A percentile compares a stretch with the other conserved stretches of the same genome.
phyloP scores from a whole-genome alignment of 1,140 invertebrate genomes.

The Coenobita brevimanus region DNA sequence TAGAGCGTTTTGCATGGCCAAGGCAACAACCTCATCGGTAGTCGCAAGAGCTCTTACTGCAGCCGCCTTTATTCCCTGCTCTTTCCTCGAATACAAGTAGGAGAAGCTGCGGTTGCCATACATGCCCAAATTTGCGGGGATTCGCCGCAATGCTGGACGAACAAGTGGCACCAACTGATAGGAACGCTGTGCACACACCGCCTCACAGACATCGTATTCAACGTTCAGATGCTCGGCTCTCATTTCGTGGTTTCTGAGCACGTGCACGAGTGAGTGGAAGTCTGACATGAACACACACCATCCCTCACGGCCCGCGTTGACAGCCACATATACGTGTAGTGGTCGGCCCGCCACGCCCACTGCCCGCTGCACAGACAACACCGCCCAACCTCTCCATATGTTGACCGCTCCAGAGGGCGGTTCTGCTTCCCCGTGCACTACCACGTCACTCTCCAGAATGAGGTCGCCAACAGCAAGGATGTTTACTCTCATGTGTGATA shows the following conservation, averaged over 20 bases:
- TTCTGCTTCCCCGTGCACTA: background rate
- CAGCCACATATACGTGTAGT: background rate
- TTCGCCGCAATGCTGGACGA: too few relatives aligned
- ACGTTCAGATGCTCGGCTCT: background rate
- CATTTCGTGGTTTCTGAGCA: background rate
- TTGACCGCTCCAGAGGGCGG: background rate
- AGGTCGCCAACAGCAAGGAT: too few relatives aligned
- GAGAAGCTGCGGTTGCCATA: background rate
- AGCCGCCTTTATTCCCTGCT: too few relatives aligned
- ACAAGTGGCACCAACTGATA: background rate
- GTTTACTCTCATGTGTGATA: too few relatives aligned
- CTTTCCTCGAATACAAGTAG: background rate
- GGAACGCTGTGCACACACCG: background rate
- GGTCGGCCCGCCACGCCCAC: too few relatives aligned
- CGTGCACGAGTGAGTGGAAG: slow-evolving; percentile 11
- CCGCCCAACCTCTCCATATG: too few relatives aligned
- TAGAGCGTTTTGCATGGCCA: too few relatives aligned
- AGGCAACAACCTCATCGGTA: too few relatives aligned
- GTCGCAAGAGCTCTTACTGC: too few relatives aligned
- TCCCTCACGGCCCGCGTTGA: slow-evolving; percentile 3
- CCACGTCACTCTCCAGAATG: slow-evolving; percentile 27
- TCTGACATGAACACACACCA: background rate
- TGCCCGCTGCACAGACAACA: too few relatives aligned
- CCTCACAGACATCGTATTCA: background rate
- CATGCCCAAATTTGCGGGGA: too few relatives aligned